Conservation (phyloP, 2,888 invertebrate species). For the Phania funesta region DNA sequence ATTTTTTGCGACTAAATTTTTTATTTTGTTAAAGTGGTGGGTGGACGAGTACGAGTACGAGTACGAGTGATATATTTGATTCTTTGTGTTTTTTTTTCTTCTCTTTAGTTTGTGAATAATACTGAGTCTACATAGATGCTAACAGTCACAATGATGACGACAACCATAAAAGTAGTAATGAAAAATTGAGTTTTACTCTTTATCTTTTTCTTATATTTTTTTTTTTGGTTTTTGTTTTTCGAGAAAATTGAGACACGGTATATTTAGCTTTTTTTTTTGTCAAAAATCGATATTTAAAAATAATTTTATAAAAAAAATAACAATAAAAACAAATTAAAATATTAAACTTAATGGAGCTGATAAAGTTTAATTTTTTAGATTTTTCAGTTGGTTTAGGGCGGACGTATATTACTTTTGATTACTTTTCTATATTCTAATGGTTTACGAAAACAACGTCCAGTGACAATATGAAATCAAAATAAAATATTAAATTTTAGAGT, state of each 20-base stretch:
- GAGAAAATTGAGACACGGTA: conserved; percentile 47
- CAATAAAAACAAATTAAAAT: conserved; percentile 56
- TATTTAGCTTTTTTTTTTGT: conserved; percentile 31
- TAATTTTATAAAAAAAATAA: conserved; percentile 27
- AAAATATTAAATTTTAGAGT: conserved; percentile 33
- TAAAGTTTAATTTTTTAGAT: conserved; percentile 21
- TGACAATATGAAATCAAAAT: conserved; percentile 2
- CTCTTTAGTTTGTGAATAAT: conserved; percentile 62
- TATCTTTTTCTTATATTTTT: conserved; percentile 23
- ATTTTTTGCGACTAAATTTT: conserved; percentile 45
- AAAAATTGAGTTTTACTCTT: conserved; percentile 70
- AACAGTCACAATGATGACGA: conserved; percentile 74
- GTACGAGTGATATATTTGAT: conserved; percentile 55
- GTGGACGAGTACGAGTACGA: conserved; percentile 64
- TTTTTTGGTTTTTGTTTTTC: conserved; percentile 15
- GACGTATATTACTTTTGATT: conserved; percentile 11
- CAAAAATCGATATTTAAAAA: conserved; percentile 45
- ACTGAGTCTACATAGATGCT: conserved; percentile 73
- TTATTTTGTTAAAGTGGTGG: conserved; percentile 57
- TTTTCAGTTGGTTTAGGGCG: conserved; percentile 20
- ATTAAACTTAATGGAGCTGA: conserved; percentile 63
- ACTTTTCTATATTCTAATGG: conserved; percentile 12
- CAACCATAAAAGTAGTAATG: conserved; percentile 73
- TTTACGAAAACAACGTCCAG: conserved; percentile 18
- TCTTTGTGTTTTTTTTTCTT: conserved; percentile 38